These are phyloP conservation scores for Balearica regulorum DNA, from an alignment of 2,797 vertebrate genomes.

Conservation along the genomic window DNA sequence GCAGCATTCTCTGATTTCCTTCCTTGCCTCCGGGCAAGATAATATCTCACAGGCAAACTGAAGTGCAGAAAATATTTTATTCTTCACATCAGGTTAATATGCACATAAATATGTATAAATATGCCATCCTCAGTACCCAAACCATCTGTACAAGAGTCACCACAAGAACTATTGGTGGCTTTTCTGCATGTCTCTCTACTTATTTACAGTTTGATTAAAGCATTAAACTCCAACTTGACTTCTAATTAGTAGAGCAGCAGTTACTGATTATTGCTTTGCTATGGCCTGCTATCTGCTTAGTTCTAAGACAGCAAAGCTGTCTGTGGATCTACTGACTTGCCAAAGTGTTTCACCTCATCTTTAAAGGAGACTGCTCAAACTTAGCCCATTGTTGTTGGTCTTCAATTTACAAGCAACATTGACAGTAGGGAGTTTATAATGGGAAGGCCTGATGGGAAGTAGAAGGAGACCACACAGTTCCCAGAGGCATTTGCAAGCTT, in stretches of 20 bases:
- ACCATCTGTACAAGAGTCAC: conserved; percentile 12
- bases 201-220: conserved; percentile 12
- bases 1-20: neutral
- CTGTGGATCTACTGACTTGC: neutral
- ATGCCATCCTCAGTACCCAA: neutral
- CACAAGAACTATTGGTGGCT: neutral
- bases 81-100: neutral
- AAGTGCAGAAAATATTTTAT: neutral
- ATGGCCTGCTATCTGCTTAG: neutral
- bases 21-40: neutral
- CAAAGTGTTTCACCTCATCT: neutral
- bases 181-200: neutral
- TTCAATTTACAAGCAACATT: neutral
- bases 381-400: neutral
- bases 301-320: neutral
- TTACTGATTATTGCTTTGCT: neutral
- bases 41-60: neutral
- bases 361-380: neutral
- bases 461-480: neutral
- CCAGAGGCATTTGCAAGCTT: neutral
- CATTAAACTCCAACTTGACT: neutral
- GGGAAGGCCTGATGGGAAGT: neutral
- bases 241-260: neutral
- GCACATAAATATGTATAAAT: conserved; percentile 28
- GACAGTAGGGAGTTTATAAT: neutral